Evolutionary conservation across 2,113 vertebrate species (phyloP), one percentile per base, ranked within the genome.

Genomic region (Channa maculata): DNA sequence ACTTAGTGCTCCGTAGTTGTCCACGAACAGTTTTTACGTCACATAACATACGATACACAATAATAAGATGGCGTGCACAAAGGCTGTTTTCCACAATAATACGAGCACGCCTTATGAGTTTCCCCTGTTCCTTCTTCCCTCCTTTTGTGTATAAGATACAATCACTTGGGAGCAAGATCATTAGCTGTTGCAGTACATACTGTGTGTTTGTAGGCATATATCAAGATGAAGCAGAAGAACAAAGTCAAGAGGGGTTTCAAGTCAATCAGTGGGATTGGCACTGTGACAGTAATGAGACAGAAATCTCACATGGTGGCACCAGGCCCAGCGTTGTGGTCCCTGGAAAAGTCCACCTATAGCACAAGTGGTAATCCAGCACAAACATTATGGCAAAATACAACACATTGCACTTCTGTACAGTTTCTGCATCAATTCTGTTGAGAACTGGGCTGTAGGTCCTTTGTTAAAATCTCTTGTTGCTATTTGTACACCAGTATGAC

Each of bases 181-280:
- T 65, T 55, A 68, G 81, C 75, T 61, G 70, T 77, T 53, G 62
- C 58, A 72, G 70, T 79, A 79, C 78, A 74, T 65, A 75, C 59
- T 81, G 68, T 60, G 48, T 74, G 71, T 81, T 71, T 73, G 65
- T 72, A 76, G 84, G 75, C 75, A 83, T 70, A 84, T 66, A 83
- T 80, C 67, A 57, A 75, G 77, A 86, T 71, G 61, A 81, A 85
- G 79, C 61, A 60, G 54, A 9, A 67, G 65, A 81, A 75, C 55
- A 66, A 88, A 85, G 77, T 59, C 72, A 84, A 82, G 49, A 66
- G 37, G 83, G 77, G 80, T 71, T 89, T 90, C 86, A 89, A 90
- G 86, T 92, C 85, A 75, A 84, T 85, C 83, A 78, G 65, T 72
- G 75, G 85, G 77, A 85, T 92, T 88, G 90, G 89, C 89, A 90